Base-by-base conservation (phyloP, 2,888 invertebrate genomes). In the Apodemia zela region DNA sequence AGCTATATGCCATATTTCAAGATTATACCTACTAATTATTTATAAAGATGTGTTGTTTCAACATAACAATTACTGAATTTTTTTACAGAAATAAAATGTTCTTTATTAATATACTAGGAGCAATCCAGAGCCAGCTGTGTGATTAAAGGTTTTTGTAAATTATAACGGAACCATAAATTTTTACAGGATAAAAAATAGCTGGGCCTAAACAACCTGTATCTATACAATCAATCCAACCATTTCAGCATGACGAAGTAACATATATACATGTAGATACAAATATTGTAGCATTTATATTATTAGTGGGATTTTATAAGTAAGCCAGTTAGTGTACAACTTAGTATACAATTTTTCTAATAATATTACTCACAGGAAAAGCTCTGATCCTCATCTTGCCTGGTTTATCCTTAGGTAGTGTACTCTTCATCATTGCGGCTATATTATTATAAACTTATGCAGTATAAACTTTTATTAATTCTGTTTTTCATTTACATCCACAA, bases 311-410 rank as follows among this genome's bases (percentile, higher is more conserved):
- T n/a, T 45, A n/a, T 17, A 45, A n/a, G 0, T n/a, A 2, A 45
- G 1, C 15, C 45, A 45, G 45, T 2, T 25, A 42, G 42, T 42
- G 15, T 2, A 11, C 15, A 42, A 5, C 15, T 42, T 15, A 15
- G n/a, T 45, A n/a, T 45, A 45, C n/a, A n/a, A n/a, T n/a, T 45
- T 45, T 3, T 42, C 13, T 15, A 42, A 45, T n/a, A 54, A 47
- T 60, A 69, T 60, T 70, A 94, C 97, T 98, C 93, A 98, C 98
- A 87, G 98, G 98, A 93, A 99, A 99, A 75, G 98, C 98, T 89
- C 98, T 94, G 84, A 99, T 99, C 84, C 99, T 95, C 98, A 98
- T 98, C 93, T 98, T 98, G 93, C 96, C 88, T 66, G 90, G 95
- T 93, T 97, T 97, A 92, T 97, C 97, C 91, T 97, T 97, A 77